Conservation (phyloP, 2,797 vertebrate species). For the Lates japonicus region DNA sequence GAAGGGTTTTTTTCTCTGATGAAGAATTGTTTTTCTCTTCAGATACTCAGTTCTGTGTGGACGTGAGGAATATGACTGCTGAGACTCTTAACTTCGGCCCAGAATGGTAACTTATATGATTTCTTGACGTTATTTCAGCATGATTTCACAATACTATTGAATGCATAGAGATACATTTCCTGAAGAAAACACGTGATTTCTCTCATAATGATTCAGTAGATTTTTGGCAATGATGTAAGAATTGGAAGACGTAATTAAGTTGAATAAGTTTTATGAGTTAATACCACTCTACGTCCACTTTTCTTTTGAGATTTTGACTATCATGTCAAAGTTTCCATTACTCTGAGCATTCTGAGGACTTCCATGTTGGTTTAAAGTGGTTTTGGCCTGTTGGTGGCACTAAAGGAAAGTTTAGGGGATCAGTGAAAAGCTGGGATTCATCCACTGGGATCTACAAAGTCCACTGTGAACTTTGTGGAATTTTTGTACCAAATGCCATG, state of each 20-base stretch:
- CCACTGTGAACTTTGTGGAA: background rate
- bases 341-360: background rate
- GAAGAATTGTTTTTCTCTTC: background rate
- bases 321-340: background rate
- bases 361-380: background rate
- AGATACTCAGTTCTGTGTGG: slow-evolving; percentile 87
- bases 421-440: background rate
- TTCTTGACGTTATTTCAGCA: slow-evolving; percentile 4
- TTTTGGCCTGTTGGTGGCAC: background rate
- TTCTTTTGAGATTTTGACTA: background rate
- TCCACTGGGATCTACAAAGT: background rate
- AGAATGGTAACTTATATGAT: slow-evolving; percentile 88
- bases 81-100: slow-evolving; percentile 98
- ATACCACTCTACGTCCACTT: background rate
- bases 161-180: background rate
- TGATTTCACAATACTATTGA: background rate
- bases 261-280: background rate
- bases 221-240: background rate
- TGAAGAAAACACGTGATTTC: background rate
- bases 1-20: background rate
- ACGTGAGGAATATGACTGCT: slow-evolving; percentile 93
- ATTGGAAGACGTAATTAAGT: background rate
- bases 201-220: background rate
- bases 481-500: background rate
- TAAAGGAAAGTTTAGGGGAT: background rate